A percentile compares a stretch with the other conserved stretches of the same genome.
phyloP scores from a whole-genome alignment of 2,797 vertebrate species.

The Dipus sagitta region DNA sequence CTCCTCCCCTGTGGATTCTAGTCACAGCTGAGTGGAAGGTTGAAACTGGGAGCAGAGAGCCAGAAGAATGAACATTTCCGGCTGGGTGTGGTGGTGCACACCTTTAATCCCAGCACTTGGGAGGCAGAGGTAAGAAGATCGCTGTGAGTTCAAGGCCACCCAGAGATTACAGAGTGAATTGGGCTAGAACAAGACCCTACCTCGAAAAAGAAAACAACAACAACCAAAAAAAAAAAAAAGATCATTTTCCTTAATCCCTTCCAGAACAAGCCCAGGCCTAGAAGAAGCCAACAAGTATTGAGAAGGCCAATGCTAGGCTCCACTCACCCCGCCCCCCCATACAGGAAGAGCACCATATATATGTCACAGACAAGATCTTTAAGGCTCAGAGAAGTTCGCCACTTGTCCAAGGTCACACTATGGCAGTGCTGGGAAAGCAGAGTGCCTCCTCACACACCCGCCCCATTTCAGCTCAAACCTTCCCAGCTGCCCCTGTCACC shows the following conservation, averaged over 20 bases:
- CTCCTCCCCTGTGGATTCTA: slow-evolving; percentile 26
- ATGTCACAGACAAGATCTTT: not conserved
- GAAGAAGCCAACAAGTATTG: slow-evolving; percentile 18
- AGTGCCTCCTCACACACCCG: not conserved
- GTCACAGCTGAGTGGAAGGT: not conserved
- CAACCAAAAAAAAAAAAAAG: not conserved
- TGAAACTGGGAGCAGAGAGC: slow-evolving; percentile 40
- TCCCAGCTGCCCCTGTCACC: not conserved
- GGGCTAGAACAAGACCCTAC: too few relatives aligned
- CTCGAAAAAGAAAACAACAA: too few relatives aligned
- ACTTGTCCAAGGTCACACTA: not conserved
- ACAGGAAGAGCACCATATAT: not conserved
- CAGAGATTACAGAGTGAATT: too few relatives aligned
- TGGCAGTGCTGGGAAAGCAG: not conserved
- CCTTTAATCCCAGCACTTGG: too few relatives aligned
- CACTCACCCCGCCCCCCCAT: not conserved
- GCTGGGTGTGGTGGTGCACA: too few relatives aligned
- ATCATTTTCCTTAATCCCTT: not conserved
- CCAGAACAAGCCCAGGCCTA: not conserved
- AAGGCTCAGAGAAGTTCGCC: slow-evolving; percentile 22
- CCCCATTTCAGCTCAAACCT: not conserved
- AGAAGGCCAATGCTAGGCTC: not conserved
- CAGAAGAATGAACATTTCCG: not conserved
- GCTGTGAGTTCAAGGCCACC: too few relatives aligned
- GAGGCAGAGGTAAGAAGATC: too few relatives aligned